A percentile compares a stretch with the other conserved stretches of the same genome.
Evolutionary conservation across 2,888 invertebrate genomes (phyloP).

Genomic region (Anoplius nigerrimus): DNA sequence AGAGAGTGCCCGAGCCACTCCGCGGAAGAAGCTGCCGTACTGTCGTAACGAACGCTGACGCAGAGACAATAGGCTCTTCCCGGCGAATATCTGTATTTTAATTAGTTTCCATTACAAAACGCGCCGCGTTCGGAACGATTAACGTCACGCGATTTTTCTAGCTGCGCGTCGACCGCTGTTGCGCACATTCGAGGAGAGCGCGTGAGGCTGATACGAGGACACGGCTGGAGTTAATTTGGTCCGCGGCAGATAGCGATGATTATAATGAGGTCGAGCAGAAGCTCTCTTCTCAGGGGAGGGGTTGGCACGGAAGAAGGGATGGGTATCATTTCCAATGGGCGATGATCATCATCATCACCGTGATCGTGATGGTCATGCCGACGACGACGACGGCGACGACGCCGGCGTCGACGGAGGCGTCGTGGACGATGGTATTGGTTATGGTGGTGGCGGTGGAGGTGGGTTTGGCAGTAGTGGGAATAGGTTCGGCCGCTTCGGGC

Average conservation of each 20-base stretch:
- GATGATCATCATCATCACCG: slow-evolving; percentile 9
- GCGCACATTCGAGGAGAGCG: no score
- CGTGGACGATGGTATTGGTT: no score
- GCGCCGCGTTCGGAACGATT: no score
- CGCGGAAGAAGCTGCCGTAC: background rate
- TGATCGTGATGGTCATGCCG: no score
- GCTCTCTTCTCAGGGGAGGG: background rate
- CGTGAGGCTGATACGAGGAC: background rate
- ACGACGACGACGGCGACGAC: background rate
- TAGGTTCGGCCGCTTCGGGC: slow-evolving; percentile 36
- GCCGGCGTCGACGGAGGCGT: background rate
- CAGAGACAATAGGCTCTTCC: no score
- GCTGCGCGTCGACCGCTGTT: no score
- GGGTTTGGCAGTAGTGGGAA: slow-evolving; percentile 8
- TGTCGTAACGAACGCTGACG: background rate
- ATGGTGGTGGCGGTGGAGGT: background rate
- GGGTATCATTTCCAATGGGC: slow-evolving; percentile 33
- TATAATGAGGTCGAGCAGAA: no score
- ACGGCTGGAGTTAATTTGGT: background rate
- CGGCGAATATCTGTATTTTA: no score
- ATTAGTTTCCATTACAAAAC: no score
- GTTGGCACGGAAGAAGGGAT: slow-evolving; percentile 3
- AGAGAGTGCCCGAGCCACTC: background rate
- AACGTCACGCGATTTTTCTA: no score
- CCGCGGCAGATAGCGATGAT: no score